Evolutionary conservation across 2,113 vertebrate species (phyloP), one percentile per base, ranked within the genome.

Genomic region (Eira barbara): DNA sequence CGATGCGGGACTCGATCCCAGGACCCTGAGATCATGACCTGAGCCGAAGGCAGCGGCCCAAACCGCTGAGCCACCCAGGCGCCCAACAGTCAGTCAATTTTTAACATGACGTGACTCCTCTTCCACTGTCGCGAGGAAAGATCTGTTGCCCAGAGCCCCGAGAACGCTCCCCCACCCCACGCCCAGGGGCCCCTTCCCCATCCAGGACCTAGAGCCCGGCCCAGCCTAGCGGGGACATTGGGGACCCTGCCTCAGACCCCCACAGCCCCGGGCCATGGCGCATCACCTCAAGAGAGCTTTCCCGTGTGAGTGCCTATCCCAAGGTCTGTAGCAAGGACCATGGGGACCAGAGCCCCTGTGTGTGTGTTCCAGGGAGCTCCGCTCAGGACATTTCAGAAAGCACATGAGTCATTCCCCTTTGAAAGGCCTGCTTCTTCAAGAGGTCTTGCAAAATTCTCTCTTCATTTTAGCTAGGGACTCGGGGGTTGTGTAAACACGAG

Each of bases 61-160:
- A n/a, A n/a, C n/a, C n/a, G n/a, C n/a, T n/a, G n/a, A n/a, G n/a
- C n/a, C n/a, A n/a, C n/a, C n/a, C n/a, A n/a, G n/a, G n/a, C n/a
- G n/a, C n/a, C n/a, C n/a, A n/a, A 52, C 49, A 12, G 39, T 0
- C 0, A 17, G 79, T 23, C 14, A 3, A 2, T 9, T 27, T 57
- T 21, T 61, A 25, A 63, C 42, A 36, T 4, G 34, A 12, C 2
- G 55, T 6, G n/a, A 29, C 42, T 4, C 57, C 21, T 1, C 57
- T 13, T 6, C 27, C 42, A 27, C 52, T 2, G 34, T 6, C 14
- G 42, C 7, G 10, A 31, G 45, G 45, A 36, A 65, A 23, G 59
- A 5, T 7, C 42, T 52, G 45, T 29, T 47, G 21, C 31, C 86
- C 55, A 27, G 17, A 59, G 21, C 57, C 59, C 45, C 20, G 3